Evolutionary conservation across 1,140 invertebrate genomes (phyloP).

Genomic region (Alviniconcha marisindica): DNA sequence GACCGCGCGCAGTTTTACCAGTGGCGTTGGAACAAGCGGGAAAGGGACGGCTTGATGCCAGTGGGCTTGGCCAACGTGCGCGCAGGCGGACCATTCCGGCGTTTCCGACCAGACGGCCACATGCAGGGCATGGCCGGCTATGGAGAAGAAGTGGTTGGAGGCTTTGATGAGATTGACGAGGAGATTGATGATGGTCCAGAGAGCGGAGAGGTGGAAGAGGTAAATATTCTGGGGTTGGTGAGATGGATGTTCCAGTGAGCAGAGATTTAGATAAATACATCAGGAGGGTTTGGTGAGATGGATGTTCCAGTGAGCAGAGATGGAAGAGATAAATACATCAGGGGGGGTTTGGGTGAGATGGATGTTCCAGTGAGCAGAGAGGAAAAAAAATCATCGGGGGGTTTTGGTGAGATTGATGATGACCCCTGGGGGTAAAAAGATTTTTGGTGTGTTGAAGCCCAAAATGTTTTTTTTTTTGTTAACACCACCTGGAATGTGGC

Average conservation of each 20-base stretch:
- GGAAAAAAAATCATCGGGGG: too few relatives aligned
- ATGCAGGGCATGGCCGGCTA: background rate
- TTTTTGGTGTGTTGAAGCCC: too few relatives aligned
- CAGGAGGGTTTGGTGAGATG: background rate
- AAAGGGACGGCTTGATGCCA: background rate
- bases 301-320: background rate
- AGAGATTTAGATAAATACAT: background rate
- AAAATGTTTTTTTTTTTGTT: too few relatives aligned
- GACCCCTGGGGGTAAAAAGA: too few relatives aligned
- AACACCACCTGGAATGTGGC: too few relatives aligned
- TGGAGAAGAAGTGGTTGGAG: background rate
- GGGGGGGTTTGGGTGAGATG: too few relatives aligned
- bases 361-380: too few relatives aligned
- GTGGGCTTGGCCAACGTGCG: background rate
- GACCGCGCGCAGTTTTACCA: background rate
- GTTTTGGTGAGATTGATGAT: too few relatives aligned
- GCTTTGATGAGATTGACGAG: slow-evolving; percentile 13
- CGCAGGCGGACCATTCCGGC: background rate
- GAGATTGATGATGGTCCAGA: background rate
- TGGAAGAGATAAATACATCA: too few relatives aligned
- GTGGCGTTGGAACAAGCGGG: slow-evolving; percentile 10
- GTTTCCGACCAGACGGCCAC: background rate
- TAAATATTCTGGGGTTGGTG: background rate
- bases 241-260: too few relatives aligned
- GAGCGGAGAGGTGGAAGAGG: background rate